phyloP scores from a whole-genome alignment of 1,140 invertebrate genomes.

The Drosophila arizonae region DNA sequence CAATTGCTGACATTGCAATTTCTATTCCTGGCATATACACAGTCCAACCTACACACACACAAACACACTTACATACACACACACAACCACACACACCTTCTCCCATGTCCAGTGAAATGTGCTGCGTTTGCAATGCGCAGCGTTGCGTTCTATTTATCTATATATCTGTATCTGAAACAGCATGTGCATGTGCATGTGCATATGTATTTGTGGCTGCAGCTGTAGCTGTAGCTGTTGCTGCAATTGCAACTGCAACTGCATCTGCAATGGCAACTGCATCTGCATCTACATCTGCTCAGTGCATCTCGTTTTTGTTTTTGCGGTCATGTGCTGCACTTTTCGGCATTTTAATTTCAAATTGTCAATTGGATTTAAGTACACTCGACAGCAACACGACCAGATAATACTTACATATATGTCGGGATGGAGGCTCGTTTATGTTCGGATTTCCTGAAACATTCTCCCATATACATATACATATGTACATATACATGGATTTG shows the following conservation, averaged over 20 bases:
- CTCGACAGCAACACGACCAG: conserved; percentile 61
- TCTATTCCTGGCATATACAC: conserved; percentile 69
- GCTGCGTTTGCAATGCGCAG: conserved; percentile 70
- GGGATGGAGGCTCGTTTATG: background rate
- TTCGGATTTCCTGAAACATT: conserved; percentile 22
- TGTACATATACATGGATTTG: background rate
- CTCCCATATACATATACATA: background rate
- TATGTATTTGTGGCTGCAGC: conserved; percentile 5
- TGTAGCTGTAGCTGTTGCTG: conserved; percentile 17
- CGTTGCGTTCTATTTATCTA: conserved; percentile 70
- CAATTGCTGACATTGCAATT: conserved; percentile 82
- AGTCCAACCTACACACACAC: conserved; percentile 45
- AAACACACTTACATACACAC: conserved; percentile 40
- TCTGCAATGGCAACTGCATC: background rate
- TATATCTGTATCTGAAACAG: conserved; percentile 25
- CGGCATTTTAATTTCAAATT: conserved; percentile 81
- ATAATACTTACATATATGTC: conserved; percentile 10
- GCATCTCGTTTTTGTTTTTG: conserved; percentile 48
- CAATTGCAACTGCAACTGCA: background rate
- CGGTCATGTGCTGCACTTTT: conserved; percentile 68
- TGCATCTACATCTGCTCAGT: conserved; percentile 32
- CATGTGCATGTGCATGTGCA: conserved; percentile 17
- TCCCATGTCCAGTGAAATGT: conserved; percentile 47
- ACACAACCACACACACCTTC: conserved; percentile 34
- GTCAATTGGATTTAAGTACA: conserved; percentile 80